Evolutionary conservation across 2,888 invertebrate genomes (phyloP).

Genomic region (Eupithecia vulgata): DNA sequence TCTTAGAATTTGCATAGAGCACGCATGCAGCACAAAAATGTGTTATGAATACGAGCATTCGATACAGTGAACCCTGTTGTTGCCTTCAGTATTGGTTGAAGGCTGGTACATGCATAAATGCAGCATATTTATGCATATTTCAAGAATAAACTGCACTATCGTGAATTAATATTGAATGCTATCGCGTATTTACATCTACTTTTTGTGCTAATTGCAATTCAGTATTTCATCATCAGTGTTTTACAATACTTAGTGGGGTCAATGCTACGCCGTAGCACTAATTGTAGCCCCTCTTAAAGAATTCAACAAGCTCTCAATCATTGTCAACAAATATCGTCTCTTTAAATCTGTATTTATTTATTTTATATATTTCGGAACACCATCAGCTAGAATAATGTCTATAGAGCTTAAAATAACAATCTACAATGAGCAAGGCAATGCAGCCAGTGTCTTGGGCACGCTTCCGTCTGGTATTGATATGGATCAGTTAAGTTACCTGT

Average conservation of each 20-base stretch:
- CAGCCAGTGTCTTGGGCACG: too few relatives aligned
- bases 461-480: too few relatives aligned
- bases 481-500: too few relatives aligned
- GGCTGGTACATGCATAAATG: conserved; percentile 40
- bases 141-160: conserved; percentile 15
- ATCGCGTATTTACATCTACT: conserved; percentile 11
- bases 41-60: conserved; percentile 42
- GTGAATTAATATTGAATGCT: conserved; percentile 8
- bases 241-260: conserved; percentile 17
- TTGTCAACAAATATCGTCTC: background rate
- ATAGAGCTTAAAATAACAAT: too few relatives aligned
- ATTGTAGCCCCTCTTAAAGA: conserved; percentile 15
- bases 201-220: conserved; percentile 10
- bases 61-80: conserved; percentile 47
- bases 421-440: too few relatives aligned
- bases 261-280: conserved; percentile 22
- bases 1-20: conserved; percentile 64
- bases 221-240: conserved; percentile 19
- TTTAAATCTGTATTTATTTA: too few relatives aligned
- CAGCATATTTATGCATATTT: conserved; percentile 15
- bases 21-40: conserved; percentile 53
- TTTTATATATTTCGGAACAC: too few relatives aligned
- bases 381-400: too few relatives aligned
- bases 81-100: conserved; percentile 46
- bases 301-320: conserved; percentile 13